phyloP scores from a whole-genome alignment of 2,113 vertebrate species.

The Oplegnathus fasciatus region DNA sequence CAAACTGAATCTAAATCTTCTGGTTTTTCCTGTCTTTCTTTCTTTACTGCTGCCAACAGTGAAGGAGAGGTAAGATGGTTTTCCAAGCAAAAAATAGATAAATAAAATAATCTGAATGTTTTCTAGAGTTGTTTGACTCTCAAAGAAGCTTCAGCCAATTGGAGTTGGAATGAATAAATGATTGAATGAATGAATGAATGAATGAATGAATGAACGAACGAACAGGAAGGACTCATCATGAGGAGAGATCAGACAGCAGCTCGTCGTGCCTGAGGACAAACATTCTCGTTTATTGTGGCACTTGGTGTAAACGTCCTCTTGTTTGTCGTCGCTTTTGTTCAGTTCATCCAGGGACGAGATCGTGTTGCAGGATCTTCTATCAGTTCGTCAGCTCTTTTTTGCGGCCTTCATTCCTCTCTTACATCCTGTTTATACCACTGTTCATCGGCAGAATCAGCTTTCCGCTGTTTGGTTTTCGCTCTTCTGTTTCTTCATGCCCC shows the following conservation, averaged over 20 bases:
- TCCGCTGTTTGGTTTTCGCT: not conserved
- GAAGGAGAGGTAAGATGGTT: constrained; percentile 73
- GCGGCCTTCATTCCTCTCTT: not conserved
- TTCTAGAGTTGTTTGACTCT: not conserved
- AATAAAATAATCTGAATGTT: not conserved
- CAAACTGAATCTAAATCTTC: not conserved
- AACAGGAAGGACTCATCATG: not conserved
- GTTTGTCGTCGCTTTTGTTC: not conserved
- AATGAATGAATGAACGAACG: not conserved
- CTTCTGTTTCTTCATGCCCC: not conserved
- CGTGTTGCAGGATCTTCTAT: not conserved
- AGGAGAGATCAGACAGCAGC: not conserved
- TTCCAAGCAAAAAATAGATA: not conserved
- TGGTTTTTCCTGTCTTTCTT: not conserved
- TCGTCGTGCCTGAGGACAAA: not conserved
- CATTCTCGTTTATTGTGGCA: not conserved
- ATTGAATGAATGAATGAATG: not conserved
- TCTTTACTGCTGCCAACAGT: constrained; percentile 58
- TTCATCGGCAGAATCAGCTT: constrained; percentile 17
- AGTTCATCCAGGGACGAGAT: not conserved
- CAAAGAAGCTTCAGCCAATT: not conserved
- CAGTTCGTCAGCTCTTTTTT: not conserved
- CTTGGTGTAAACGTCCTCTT: not conserved
- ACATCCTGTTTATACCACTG: not conserved
- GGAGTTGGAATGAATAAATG: not conserved